phyloP scores from a whole-genome alignment of 2,888 invertebrate genomes.

The Disparrhopalites patrizii region DNA sequence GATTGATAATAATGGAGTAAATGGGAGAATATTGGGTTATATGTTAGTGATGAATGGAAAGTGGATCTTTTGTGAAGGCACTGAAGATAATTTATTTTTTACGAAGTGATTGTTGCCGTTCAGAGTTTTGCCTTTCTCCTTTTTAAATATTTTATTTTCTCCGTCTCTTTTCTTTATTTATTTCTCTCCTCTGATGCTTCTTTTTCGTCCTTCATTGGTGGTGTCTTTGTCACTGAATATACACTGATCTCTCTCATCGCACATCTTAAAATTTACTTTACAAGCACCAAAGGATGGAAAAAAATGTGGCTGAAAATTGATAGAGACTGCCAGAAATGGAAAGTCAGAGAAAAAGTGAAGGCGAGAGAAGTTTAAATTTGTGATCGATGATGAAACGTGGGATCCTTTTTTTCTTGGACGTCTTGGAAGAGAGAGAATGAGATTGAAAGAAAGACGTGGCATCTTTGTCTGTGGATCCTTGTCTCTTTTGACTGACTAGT shows the following conservation, averaged over 20 bases:
- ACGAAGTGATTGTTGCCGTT: neutral
- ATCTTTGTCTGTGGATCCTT: neutral
- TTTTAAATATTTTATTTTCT: neutral
- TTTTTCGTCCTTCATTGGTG: no score
- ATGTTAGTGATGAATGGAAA: no score
- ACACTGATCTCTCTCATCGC: neutral
- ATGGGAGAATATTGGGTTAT: no score
- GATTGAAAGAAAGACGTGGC: no score
- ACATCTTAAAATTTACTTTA: neutral
- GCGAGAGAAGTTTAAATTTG: constrained; percentile 2
- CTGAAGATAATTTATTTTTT: neutral
- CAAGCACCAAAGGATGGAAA: neutral
- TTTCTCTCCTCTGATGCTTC: neutral
- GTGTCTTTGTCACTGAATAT: neutral
- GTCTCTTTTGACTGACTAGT: neutral
- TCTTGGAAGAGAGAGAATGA: no score
- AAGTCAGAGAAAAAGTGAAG: no score
- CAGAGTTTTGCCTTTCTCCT: neutral
- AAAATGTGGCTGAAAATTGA: neutral
- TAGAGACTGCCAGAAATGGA: no score
- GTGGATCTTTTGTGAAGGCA: neutral
- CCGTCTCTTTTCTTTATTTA: neutral
- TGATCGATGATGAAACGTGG: constrained; percentile 6
- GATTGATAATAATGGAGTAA: neutral
- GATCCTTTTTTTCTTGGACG: neutral